Percentiles rank a stretch among this genome's conserved stretches.
Evolutionary conservation across 2,888 invertebrate species (phyloP).

Genomic region (Globia sparganii): DNA sequence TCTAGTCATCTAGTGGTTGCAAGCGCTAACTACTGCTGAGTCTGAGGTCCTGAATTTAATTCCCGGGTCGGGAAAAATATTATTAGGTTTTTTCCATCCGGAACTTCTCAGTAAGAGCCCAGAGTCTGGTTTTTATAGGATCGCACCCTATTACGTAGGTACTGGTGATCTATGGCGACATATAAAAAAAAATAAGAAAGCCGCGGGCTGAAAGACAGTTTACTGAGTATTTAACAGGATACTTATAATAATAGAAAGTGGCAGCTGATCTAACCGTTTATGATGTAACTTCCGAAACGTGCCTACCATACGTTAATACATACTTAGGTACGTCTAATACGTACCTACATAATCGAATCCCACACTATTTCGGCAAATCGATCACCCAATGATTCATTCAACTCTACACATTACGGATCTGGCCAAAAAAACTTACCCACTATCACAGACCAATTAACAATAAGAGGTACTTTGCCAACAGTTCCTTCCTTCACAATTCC

Average conservation of each 20-base stretch:
- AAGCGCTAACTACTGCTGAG: too few relatives aligned
- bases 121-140: too few relatives aligned
- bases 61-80: neutral
- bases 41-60: neutral
- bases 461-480: slow-evolving; percentile 23
- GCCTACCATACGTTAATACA: neutral
- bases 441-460: slow-evolving; percentile 7
- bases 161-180: neutral
- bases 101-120: neutral
- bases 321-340: neutral
- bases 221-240: neutral
- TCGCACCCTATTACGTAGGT: too few relatives aligned
- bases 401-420: slow-evolving; percentile 57
- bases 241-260: slow-evolving; percentile 33
- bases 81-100: neutral
- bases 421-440: slow-evolving; percentile 55
- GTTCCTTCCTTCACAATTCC: slow-evolving; percentile 56
- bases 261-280: slow-evolving; percentile 31
- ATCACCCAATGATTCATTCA: slow-evolving; percentile 49
- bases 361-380: slow-evolving; percentile 35
- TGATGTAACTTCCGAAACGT: slow-evolving; percentile 52
- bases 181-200: neutral
- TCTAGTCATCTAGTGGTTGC: too few relatives aligned
- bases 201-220: neutral
- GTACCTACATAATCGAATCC: neutral